These are phyloP conservation scores for Gryon sp. DNA, from an alignment of 1,140 invertebrate species.

Conservation along the genomic window DNA sequence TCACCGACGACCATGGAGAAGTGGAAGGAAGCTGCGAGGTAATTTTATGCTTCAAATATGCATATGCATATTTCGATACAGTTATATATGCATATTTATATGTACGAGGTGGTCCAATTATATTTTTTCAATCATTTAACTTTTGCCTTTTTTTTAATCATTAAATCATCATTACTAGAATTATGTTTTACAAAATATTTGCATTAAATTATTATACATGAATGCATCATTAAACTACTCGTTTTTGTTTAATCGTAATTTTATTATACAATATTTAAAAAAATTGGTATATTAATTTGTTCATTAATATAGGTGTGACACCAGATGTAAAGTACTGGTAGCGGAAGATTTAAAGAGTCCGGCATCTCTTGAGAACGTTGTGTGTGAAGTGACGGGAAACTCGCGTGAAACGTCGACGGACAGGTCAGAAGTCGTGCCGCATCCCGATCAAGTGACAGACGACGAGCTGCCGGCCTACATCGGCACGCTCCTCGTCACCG, in stretches of 20 bases:
- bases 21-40: conserved; percentile 67
- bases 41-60: conserved; percentile 1
- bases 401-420: conserved; percentile 54
- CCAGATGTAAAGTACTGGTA: conserved; percentile 62
- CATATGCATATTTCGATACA: too few relatives aligned
- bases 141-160: too few relatives aligned
- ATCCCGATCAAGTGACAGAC: conserved; percentile 70
- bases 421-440: conserved; percentile 49
- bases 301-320: conserved; percentile 47
- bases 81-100: too few relatives aligned
- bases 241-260: too few relatives aligned
- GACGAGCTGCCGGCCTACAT: conserved; percentile 82
- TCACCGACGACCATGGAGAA: conserved; percentile 68
- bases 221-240: too few relatives aligned
- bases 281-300: too few relatives aligned
- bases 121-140: too few relatives aligned
- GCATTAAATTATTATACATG: too few relatives aligned
- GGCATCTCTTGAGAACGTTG: conserved; percentile 61
- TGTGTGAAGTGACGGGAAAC: conserved; percentile 34
- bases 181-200: too few relatives aligned
- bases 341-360: conserved; percentile 65
- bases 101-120: too few relatives aligned
- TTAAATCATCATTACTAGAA: too few relatives aligned
- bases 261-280: too few relatives aligned
- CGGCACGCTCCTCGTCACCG: conserved; percentile 83